These are phyloP conservation scores for Caenorhabditis japonica DNA, from an alignment of 2,888 invertebrate species.

Conservation along the genomic window DNA sequence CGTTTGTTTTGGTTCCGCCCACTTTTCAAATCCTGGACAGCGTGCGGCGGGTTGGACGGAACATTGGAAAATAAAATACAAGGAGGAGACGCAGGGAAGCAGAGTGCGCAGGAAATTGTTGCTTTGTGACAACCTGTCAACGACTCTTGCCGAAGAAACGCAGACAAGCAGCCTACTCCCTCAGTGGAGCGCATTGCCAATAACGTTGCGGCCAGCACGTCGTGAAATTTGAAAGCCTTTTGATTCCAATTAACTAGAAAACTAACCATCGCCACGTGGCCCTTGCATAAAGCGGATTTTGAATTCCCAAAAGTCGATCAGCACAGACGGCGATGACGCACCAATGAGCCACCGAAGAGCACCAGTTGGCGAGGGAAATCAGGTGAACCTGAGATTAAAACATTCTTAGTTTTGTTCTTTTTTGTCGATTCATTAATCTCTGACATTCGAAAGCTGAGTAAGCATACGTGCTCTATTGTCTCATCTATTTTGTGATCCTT, in stretches of 20 bases:
- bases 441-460: neutral
- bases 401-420: no score
- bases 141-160: no score
- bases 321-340: slow-evolving; percentile 76
- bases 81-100: no score
- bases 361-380: slow-evolving; percentile 75
- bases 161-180: no score
- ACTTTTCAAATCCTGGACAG: no score
- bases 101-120: no score
- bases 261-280: slow-evolving; percentile 55
- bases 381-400: slow-evolving; percentile 62
- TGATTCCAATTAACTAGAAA: no score
- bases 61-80: neutral
- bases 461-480: neutral
- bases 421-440: no score
- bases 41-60: neutral
- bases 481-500: neutral
- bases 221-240: no score
- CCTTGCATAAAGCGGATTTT: slow-evolving; percentile 71
- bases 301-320: slow-evolving; percentile 74
- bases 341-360: slow-evolving; percentile 76
- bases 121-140: no score
- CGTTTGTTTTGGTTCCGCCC: neutral
- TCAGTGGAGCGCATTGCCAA: no score
- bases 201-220: no score